Evolutionary conservation across 23 tunicate species (phyloP).

Genomic region (Diplosoma virens): DNA sequence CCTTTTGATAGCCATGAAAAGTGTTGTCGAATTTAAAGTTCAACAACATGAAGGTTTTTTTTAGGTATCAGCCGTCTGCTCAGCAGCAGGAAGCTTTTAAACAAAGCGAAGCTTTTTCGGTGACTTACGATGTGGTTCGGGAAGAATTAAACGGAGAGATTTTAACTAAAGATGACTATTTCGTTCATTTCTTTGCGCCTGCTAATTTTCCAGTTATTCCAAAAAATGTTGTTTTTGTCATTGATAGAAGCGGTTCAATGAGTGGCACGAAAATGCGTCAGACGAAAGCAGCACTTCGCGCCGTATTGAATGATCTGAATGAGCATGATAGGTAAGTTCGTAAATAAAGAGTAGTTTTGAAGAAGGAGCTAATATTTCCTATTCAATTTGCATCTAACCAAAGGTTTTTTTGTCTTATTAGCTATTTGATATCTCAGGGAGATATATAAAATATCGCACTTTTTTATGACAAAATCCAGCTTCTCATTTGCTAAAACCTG

Average conservation of each 20-base stretch:
- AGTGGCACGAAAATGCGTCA: slow-evolving; percentile 46
- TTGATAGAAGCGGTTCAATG: slow-evolving; percentile 82
- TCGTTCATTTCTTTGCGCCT: slow-evolving; percentile 83
- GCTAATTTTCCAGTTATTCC: slow-evolving; percentile 55
- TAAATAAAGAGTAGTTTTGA: too few relatives aligned
- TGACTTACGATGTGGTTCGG: slow-evolving; percentile 68
- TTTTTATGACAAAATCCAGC: too few relatives aligned
- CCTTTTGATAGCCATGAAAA: too few relatives aligned
- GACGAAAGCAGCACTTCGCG: slow-evolving; percentile 49
- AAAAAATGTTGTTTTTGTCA: slow-evolving; percentile 71
- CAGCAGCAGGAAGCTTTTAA: slow-evolving; percentile 31
- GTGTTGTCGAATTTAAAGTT: not conserved
- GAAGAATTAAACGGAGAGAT: slow-evolving; percentile 62
- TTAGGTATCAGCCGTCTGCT: slow-evolving; percentile 48
- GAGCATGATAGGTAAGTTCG: slow-evolving; percentile 45
- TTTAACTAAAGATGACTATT: slow-evolving; percentile 54
- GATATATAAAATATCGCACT: too few relatives aligned
- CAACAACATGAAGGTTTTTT: slow-evolving; percentile 2
- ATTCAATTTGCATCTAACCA: too few relatives aligned
- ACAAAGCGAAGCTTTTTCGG: slow-evolving; percentile 36
- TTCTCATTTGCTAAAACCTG: too few relatives aligned
- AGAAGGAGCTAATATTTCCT: too few relatives aligned
- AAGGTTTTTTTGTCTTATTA: too few relatives aligned
- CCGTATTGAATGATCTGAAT: slow-evolving; percentile 36
- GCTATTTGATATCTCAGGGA: too few relatives aligned